Evolutionary conservation across 2,888 invertebrate genomes (phyloP).

Genomic region (Agrilus biguttatus): DNA sequence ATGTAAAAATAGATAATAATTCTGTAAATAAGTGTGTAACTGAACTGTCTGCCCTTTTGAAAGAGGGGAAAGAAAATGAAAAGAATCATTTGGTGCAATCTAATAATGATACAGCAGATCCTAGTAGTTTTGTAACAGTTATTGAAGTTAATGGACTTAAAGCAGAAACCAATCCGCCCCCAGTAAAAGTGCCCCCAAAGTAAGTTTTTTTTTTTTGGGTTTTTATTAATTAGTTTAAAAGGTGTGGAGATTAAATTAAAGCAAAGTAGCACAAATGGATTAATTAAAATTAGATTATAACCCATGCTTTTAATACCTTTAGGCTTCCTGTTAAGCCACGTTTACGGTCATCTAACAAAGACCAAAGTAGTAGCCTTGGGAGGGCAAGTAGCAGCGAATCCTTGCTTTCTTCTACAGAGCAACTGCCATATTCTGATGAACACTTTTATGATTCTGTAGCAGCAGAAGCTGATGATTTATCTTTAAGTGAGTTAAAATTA

Average conservation of each 20-base stretch:
- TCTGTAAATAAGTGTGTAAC: slow-evolving; percentile 53
- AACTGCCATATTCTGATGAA: slow-evolving; percentile 44
- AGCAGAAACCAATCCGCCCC: slow-evolving; percentile 16
- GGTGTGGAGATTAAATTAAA: neutral
- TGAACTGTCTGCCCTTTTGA: slow-evolving; percentile 41
- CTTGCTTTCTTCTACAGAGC: slow-evolving; percentile 39
- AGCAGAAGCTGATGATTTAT: slow-evolving; percentile 36
- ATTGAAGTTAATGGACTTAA: slow-evolving; percentile 77
- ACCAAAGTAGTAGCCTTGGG: slow-evolving; percentile 15
- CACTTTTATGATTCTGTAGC: slow-evolving; percentile 63
- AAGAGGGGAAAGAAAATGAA: slow-evolving; percentile 5
- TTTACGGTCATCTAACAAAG: slow-evolving; percentile 13
- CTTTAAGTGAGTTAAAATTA: slow-evolving; percentile 12
- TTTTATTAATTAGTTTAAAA: neutral
- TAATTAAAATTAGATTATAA: neutral
- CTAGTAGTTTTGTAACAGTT: slow-evolving; percentile 67
- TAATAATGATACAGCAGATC: slow-evolving; percentile 19
- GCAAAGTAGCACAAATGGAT: neutral
- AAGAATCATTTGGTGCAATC: neutral
- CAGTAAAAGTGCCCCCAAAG: slow-evolving; percentile 9
- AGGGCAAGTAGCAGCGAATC: slow-evolving; percentile 27
- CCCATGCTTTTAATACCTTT: neutral
- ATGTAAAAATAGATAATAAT: slow-evolving; percentile 21
- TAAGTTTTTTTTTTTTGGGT: slow-evolving; percentile 3
- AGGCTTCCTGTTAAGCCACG: slow-evolving; percentile 27